A percentile compares a stretch with the other conserved stretches of the same genome.
These are phyloP conservation scores for Bungarus multicinctus DNA, from an alignment of 2,113 vertebrate species.

Conservation along the genomic window DNA sequence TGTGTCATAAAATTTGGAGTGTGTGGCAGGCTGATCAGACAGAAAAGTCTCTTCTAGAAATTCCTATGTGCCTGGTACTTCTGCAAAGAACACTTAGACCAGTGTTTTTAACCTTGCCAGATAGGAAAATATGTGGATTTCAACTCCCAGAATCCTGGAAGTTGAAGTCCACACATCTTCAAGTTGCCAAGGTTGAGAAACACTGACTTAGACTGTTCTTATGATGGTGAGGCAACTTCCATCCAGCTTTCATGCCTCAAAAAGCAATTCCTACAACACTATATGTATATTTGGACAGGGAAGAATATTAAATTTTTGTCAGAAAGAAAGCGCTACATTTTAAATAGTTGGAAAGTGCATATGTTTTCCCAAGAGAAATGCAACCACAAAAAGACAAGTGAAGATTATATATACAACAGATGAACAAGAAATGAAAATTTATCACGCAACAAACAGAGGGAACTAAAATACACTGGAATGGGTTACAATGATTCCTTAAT, in stretches of 20 bases:
- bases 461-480: neutral
- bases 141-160: neutral
- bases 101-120: neutral
- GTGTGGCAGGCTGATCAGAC: neutral
- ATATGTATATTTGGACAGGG: neutral
- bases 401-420: neutral
- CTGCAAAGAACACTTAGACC: neutral
- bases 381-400: neutral
- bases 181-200: neutral
- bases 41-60: neutral
- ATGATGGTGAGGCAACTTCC: neutral
- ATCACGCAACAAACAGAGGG: neutral
- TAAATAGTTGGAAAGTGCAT: neutral
- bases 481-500: neutral
- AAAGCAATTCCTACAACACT: neutral
- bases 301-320: neutral
- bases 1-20: neutral
- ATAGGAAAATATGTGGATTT: neutral
- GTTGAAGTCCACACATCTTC: neutral
- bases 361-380: neutral
- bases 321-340: neutral
- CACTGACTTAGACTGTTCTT: neutral
- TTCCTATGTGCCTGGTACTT: neutral
- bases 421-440: conserved; percentile 3
- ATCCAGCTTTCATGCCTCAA: neutral